Base-by-base conservation (phyloP, 2,888 invertebrate genomes). In the Megastigmus dorsalis region DNA sequence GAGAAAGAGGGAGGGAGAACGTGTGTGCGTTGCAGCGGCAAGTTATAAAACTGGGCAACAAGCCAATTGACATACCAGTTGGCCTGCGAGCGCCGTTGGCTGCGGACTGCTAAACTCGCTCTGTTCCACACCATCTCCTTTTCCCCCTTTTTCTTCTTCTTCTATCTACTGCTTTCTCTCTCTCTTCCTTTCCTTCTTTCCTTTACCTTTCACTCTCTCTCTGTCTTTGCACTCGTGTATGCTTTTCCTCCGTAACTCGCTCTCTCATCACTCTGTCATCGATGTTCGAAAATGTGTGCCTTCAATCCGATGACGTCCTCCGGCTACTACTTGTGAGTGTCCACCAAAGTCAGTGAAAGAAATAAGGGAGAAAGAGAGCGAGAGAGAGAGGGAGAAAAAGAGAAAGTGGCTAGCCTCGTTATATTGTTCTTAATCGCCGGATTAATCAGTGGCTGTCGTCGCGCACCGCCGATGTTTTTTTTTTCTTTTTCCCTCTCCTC, bases 21-120 rank as follows among this genome's bases (percentile, higher is more conserved):
- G n/a, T n/a, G 36, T 10, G 52, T 28, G 28, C 26, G 57, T 36
- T n/a, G 28, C 36, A 57, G 81, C 80, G n/a, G n/a, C 82, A 82
- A 84, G 88, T 85, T 86, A 86, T 85, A 86, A 87, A 85, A 86
- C 85, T 87, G 85, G 88, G 88, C 88, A 87, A 85, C 85, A 84
- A 86, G 88, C 88, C 88, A 88, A 88, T 86, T 86, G 86, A 87
- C 85, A 86, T 85, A 65, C 23, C 75, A 75, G 75, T 72, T 63
- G 63, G 86, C 84, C 82, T 81, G 85, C 85, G 82, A 85, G 83
- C 85, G 81, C 82, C 85, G 84, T 82, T 81, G 83, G 82, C 83
- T 84, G 82, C 84, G 82, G 84, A 48, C 60, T 20, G 20, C 13
- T 7, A 18, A 23, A 33, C 20, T 20, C 13, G n/a, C n/a, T n/a